Evolutionary conservation across 2,113 vertebrate genomes (phyloP).

Genomic region (Baryphthengus martii): DNA sequence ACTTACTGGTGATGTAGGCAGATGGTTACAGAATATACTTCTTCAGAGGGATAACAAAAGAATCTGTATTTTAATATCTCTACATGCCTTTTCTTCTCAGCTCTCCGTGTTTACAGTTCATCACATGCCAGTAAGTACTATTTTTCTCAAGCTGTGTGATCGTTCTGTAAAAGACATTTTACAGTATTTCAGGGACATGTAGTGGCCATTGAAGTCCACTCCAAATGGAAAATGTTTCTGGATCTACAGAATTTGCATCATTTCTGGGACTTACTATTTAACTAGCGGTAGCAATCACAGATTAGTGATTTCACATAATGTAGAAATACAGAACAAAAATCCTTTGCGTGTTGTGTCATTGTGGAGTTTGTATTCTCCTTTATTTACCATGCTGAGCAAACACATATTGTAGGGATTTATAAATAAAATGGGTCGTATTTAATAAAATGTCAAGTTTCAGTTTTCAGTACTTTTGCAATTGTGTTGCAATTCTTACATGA

Average conservation of each 20-base stretch:
- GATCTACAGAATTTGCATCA: background rate
- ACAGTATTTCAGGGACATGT: background rate
- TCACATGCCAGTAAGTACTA: background rate
- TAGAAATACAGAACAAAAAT: background rate
- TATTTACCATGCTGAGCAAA: background rate
- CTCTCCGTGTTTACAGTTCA: background rate
- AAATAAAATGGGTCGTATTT: background rate
- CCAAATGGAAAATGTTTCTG: background rate
- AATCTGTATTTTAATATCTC: background rate
- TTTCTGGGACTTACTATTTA: background rate
- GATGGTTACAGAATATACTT: background rate
- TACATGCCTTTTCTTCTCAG: background rate
- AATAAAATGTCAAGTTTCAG: background rate
- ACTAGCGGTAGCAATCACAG: background rate
- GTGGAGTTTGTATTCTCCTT: background rate
- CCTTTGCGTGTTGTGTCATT: background rate
- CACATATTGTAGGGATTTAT: accelerated
- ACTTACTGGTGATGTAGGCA: background rate
- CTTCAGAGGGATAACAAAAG: background rate
- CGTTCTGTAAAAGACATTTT: background rate
- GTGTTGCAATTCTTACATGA: background rate
- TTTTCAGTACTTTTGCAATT: background rate
- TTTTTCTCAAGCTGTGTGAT: background rate
- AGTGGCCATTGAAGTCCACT: background rate
- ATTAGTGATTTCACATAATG: background rate